These are phyloP conservation scores for Balaenoptera acutorostrata DNA, from an alignment of 2,113 vertebrate genomes.

Conservation along the genomic window DNA sequence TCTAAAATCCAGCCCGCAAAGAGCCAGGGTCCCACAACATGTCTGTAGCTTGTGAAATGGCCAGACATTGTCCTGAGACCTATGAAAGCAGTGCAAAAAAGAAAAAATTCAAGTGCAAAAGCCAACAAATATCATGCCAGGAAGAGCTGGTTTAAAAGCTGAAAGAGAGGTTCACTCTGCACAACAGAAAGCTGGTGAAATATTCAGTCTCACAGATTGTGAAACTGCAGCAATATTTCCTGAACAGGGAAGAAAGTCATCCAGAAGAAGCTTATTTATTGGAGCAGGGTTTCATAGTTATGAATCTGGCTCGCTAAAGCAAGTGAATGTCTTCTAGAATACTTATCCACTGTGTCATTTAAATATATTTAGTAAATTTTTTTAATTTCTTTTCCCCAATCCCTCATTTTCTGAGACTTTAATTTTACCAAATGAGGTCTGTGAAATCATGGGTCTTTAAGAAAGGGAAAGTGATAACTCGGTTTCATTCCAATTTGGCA, in stretches of 20 bases:
- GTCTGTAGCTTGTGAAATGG: neutral
- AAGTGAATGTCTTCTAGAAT: neutral
- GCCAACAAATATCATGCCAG: neutral
- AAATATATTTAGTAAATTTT: neutral
- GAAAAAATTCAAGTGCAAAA: neutral
- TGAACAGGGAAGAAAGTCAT: neutral
- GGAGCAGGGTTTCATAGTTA: neutral
- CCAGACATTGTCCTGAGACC: neutral
- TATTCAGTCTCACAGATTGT: neutral
- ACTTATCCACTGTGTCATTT: neutral
- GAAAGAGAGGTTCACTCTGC: neutral
- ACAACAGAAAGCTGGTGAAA: neutral
- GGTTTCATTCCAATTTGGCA: neutral
- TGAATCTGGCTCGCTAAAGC: slow-evolving; percentile 9
- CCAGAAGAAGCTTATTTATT: neutral
- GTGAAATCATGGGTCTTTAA: neutral
- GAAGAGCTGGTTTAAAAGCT: neutral
- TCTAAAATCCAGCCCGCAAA: neutral
- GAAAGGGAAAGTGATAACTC: neutral
- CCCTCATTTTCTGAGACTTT: slow-evolving; percentile 34
- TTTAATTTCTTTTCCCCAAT: neutral
- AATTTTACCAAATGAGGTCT: neutral
- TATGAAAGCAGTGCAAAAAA: neutral
- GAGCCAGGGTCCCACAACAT: neutral
- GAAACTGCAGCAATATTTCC: slow-evolving; percentile 3